These are phyloP conservation scores for Sinella curviseta DNA, from an alignment of 1,140 invertebrate species.

Conservation along the genomic window DNA sequence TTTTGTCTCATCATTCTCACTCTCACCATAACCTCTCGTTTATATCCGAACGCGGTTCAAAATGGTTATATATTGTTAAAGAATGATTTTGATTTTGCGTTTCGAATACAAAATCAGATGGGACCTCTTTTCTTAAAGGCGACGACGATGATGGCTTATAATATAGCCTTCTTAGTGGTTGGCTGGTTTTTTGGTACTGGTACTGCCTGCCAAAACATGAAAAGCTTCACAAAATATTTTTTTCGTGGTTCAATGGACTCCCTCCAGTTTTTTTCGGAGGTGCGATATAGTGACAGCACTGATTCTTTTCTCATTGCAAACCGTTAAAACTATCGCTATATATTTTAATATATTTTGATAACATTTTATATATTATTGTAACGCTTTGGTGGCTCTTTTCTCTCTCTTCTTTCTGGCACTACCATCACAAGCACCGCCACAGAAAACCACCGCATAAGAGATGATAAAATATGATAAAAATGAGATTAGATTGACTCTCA, in stretches of 20 bases:
- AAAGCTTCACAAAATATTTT: not conserved
- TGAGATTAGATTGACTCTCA: slow-evolving; percentile 14
- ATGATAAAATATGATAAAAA: slow-evolving; percentile 20
- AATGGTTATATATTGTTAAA: slow-evolving; percentile 1
- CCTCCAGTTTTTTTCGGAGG: not conserved
- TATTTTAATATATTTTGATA: not conserved
- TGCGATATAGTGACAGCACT: not conserved
- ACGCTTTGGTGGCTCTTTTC: not conserved
- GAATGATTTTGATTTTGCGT: slow-evolving; percentile 6
- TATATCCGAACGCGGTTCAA: not conserved
- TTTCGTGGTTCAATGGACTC: slow-evolving; percentile 4
- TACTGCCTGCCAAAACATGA: not conserved
- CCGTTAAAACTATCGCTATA: too few species aligned
- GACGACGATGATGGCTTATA: not conserved
- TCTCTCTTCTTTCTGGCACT: not conserved
- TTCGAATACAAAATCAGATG: not conserved
- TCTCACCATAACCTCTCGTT: not conserved
- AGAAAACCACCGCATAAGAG: not conserved
- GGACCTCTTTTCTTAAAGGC: not conserved
- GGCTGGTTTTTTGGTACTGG: too few species aligned
- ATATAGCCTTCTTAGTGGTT: too few species aligned
- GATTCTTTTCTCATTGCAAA: not conserved
- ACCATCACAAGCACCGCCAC: not conserved
- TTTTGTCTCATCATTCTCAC: not conserved
- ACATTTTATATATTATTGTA: not conserved